A percentile compares a stretch with the other conserved stretches of the same genome.
Evolutionary conservation across 2,888 invertebrate genomes (phyloP).

Genomic region (Heteromyza rotundicornis): DNA sequence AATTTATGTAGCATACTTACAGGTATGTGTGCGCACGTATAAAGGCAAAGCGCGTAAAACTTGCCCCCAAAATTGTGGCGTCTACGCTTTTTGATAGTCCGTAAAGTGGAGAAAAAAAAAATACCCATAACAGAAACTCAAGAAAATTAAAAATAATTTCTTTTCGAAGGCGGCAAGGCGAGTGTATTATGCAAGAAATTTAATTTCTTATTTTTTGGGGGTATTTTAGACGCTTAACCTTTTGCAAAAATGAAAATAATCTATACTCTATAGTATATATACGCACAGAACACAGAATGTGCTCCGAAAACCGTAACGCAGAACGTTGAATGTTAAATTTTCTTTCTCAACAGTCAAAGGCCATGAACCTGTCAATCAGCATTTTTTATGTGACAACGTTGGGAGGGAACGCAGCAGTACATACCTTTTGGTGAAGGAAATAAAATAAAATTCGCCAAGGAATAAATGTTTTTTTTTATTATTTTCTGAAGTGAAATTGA

Average conservation of each 20-base stretch:
- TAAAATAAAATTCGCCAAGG: neutral
- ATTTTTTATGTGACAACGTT: neutral
- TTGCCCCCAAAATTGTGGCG: neutral
- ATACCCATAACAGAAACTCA: too few species aligned
- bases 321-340: too few species aligned
- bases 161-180: neutral
- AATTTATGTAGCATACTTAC: constrained; percentile 18
- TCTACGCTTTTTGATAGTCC: neutral
- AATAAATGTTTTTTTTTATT: neutral
- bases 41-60: neutral
- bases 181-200: neutral
- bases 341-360: neutral
- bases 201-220: neutral
- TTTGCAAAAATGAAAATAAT: too few species aligned
- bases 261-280: too few species aligned
- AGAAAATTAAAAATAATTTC: neutral
- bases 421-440: neutral
- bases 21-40: neutral
- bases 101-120: neutral
- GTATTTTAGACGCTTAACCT: too few species aligned
- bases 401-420: too few species aligned
- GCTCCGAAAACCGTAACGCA: too few species aligned
- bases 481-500: neutral
- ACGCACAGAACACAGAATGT: too few species aligned
- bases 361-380: constrained; percentile 1